Evolutionary conservation across 2,888 invertebrate species (phyloP).

Genomic region (Kryphioiulus occultus): DNA sequence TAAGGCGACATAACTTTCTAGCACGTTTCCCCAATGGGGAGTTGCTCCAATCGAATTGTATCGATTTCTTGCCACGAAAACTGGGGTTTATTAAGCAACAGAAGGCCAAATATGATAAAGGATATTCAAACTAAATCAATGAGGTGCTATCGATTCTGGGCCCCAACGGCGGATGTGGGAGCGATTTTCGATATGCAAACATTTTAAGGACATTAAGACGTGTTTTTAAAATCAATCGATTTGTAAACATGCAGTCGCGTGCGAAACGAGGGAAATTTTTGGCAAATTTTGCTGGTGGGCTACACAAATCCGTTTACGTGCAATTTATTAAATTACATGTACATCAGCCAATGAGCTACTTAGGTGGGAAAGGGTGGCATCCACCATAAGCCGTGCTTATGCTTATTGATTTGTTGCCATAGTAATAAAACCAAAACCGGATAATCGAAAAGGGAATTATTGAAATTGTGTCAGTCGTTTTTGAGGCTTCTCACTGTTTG

Average conservation of each 20-base stretch:
- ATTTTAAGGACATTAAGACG: background rate
- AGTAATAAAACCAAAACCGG: background rate
- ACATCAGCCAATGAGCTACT: background rate
- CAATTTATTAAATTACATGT: background rate
- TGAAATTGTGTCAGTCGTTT: background rate
- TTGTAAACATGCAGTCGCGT: too few species aligned
- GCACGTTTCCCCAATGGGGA: background rate
- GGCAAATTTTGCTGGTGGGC: background rate
- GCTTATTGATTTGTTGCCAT: background rate
- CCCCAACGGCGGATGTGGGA: background rate
- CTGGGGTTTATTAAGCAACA: background rate
- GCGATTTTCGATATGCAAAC: background rate
- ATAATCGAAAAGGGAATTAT: background rate
- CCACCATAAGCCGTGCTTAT: background rate
- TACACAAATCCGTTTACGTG: background rate
- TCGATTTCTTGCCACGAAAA: constrained; percentile 12
- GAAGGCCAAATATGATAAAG: background rate
- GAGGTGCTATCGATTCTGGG: background rate
- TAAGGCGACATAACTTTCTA: background rate
- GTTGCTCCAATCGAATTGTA: background rate
- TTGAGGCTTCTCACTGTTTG: background rate
- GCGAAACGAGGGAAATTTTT: too few species aligned
- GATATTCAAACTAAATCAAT: background rate
- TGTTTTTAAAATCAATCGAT: background rate
- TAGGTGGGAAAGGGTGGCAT: background rate